Percentiles rank a stretch among this genome's conserved stretches.
These are phyloP conservation scores for Cephonodes hylas DNA, from an alignment of 2,888 invertebrate species.

Conservation along the genomic window DNA sequence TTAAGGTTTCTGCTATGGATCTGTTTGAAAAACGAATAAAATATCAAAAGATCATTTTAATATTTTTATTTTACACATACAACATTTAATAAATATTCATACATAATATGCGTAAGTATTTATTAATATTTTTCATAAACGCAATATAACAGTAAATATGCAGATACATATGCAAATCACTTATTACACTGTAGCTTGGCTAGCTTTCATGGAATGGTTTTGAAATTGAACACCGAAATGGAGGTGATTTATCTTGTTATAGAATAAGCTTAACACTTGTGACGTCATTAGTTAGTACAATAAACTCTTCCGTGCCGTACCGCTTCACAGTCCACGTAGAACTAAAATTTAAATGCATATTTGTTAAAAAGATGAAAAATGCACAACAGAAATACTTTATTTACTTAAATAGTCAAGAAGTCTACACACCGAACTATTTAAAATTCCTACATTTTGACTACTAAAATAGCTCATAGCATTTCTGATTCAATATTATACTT, in stretches of 20 bases:
- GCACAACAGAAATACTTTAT: too few relatives aligned
- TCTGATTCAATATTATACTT: neutral
- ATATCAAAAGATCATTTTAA: too few relatives aligned
- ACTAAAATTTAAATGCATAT: slow-evolving; percentile 43
- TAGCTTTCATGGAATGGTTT: slow-evolving; percentile 54
- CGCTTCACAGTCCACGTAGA: slow-evolving; percentile 55
- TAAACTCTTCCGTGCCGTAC: slow-evolving; percentile 23
- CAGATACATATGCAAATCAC: slow-evolving; percentile 30
- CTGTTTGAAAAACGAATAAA: too few relatives aligned
- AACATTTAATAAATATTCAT: slow-evolving; percentile 9
- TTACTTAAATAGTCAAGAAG: neutral
- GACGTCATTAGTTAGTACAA: slow-evolving; percentile 12
- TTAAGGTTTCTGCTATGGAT: too few relatives aligned
- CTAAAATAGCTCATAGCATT: neutral
- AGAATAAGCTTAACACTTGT: slow-evolving; percentile 11
- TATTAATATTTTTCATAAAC: slow-evolving; percentile 13
- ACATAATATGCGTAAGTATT: slow-evolving; percentile 4
- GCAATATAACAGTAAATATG: slow-evolving; percentile 22
- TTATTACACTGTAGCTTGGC: slow-evolving; percentile 19
- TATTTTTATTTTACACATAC: slow-evolving; percentile 15
- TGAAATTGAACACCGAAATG: slow-evolving; percentile 45
- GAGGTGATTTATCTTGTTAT: slow-evolving; percentile 28
- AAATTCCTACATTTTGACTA: neutral
- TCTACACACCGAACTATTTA: neutral
- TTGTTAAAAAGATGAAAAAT: neutral